Evolutionary conservation across 2,888 invertebrate genomes (phyloP).

Genomic region (Camponotus fellah): DNA sequence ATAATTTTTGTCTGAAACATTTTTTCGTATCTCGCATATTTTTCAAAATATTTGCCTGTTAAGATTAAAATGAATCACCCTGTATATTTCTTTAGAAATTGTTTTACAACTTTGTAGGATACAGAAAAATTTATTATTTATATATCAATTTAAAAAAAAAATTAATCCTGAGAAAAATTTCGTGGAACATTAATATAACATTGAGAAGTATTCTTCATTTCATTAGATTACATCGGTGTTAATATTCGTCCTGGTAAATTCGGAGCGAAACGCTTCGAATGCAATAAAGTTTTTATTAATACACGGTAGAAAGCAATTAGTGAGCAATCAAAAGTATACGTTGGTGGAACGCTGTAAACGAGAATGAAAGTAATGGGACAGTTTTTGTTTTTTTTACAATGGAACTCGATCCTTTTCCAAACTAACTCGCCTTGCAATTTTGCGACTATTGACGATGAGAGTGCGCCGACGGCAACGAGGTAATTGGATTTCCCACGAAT

Average conservation of each 20-base stretch:
- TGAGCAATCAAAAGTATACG: constrained; percentile 6
- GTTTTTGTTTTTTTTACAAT: neutral
- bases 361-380: neutral
- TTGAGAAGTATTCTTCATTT: neutral
- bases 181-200: neutral
- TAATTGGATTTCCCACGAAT: constrained; percentile 66
- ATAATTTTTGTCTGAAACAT: too few species aligned
- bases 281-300: neutral
- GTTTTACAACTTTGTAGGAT: neutral
- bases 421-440: neutral
- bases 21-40: too few species aligned
- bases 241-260: constrained; percentile 6
- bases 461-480: constrained; percentile 4
- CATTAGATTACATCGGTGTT: neutral
- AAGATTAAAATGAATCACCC: too few species aligned
- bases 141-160: neutral
- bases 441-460: neutral
- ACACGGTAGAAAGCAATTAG: neutral
- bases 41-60: too few species aligned
- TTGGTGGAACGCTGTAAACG: neutral
- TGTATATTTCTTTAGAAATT: neutral
- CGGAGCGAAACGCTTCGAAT: neutral
- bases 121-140: neutral
- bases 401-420: neutral
- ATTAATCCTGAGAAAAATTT: neutral